A percentile compares a stretch with the other conserved stretches of the same genome.
Conservation (phyloP, 2,888 invertebrate species). For the Patella ulyssiponensis region DNA sequence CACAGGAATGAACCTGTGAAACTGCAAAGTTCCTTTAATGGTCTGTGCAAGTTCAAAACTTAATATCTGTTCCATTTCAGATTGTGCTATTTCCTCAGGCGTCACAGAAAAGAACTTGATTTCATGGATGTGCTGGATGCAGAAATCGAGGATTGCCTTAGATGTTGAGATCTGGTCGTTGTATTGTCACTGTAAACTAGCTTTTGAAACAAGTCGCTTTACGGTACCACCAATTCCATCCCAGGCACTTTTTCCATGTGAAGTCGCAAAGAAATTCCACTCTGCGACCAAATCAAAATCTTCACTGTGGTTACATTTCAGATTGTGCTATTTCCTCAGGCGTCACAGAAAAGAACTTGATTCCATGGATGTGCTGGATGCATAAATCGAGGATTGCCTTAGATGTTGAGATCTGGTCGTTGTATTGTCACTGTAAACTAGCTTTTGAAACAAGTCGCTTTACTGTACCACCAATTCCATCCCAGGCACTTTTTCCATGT, state of each 20-base stretch:
- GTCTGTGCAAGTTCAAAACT: constrained; percentile 12
- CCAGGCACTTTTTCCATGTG: constrained; percentile 12
- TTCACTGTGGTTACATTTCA: neutral
- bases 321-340: neutral
- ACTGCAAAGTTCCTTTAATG: constrained; percentile 4
- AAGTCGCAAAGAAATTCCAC: constrained; percentile 8
- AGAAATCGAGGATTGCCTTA: neutral
- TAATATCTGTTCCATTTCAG: neutral
- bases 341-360: neutral
- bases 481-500: constrained; percentile 15
- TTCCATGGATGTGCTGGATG: constrained; percentile 5
- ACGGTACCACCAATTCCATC: constrained; percentile 11
- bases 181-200: constrained; percentile 13
- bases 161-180: neutral
- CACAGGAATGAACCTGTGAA: neutral
- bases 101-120: neutral
- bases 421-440: constrained; percentile 12
- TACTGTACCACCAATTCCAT: constrained; percentile 10
- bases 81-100: neutral
- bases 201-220: neutral
- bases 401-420: neutral
- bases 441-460: neutral
- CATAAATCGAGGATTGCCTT: neutral
- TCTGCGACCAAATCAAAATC: no score
- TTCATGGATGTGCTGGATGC: constrained; percentile 1